These are phyloP conservation scores for Polydrusus cervinus DNA, from an alignment of 2,888 invertebrate genomes.

Conservation along the genomic window DNA sequence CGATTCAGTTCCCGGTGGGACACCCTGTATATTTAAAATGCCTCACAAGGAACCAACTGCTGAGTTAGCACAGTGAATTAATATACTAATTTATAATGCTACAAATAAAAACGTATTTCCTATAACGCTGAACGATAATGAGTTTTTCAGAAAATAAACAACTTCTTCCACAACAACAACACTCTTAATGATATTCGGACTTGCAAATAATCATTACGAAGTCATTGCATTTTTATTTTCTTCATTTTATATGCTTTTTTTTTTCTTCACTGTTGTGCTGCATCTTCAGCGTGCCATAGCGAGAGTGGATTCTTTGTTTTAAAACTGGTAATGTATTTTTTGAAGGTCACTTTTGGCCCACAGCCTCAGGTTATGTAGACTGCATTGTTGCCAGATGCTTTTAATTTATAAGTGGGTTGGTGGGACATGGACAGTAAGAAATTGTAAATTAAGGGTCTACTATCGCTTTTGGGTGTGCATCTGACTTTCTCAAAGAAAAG, in stretches of 20 bases:
- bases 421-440: too few species aligned
- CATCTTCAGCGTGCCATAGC: constrained; percentile 42
- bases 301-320: constrained; percentile 57
- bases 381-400: constrained; percentile 46
- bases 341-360: constrained; percentile 69
- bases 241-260: constrained; percentile 44
- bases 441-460: too few species aligned
- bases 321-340: constrained; percentile 60
- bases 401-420: not conserved
- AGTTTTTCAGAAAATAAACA: too few species aligned
- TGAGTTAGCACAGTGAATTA: too few species aligned
- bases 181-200: constrained; percentile 22
- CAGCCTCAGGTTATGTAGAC: constrained; percentile 64
- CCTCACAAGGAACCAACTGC: too few species aligned
- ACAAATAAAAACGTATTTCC: too few species aligned
- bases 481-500: too few species aligned
- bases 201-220: constrained; percentile 52
- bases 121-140: too few species aligned
- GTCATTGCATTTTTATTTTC: constrained; percentile 52
- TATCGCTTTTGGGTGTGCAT: too few species aligned
- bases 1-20: too few species aligned
- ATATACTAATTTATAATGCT: too few species aligned
- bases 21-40: too few species aligned
- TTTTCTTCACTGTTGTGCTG: constrained; percentile 40
- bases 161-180: not conserved